Conservation (phyloP, 2,113 vertebrate species). For the Pluvianellus socialis region DNA sequence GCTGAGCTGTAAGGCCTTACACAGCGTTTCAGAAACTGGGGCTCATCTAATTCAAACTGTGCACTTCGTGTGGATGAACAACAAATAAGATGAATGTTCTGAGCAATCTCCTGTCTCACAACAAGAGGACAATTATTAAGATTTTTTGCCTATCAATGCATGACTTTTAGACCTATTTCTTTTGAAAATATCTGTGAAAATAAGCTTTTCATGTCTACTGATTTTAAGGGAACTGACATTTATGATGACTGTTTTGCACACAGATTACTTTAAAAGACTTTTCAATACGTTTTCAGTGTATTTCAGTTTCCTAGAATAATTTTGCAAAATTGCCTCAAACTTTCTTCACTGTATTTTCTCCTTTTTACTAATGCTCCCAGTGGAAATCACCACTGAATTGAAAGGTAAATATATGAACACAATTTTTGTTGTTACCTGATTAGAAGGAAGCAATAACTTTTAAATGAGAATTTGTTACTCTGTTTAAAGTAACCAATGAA, state of each 20-base stretch:
- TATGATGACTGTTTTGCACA: conserved; percentile 16
- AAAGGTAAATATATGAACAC: background rate
- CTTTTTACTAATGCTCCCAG: background rate
- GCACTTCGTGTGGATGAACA: background rate
- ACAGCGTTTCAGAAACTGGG: background rate
- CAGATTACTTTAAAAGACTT: conserved; percentile 26
- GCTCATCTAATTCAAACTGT: background rate
- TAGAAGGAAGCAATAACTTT: background rate
- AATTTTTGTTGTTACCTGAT: background rate
- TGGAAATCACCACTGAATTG: background rate
- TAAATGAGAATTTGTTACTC: background rate
- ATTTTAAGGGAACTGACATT: background rate
- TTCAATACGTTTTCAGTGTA: background rate
- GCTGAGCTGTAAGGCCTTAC: background rate
- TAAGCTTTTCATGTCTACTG: background rate
- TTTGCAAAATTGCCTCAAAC: background rate
- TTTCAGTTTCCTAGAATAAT: conserved; percentile 2
- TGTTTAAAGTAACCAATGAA: background rate
- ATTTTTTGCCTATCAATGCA: background rate
- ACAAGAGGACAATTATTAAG: background rate
- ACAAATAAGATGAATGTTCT: background rate
- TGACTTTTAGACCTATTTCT: background rate
- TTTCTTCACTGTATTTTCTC: conserved; percentile 6
- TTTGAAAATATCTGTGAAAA: conserved; percentile 10
- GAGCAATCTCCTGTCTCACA: background rate